These are phyloP conservation scores for Plebejus argus DNA, from an alignment of 2,888 invertebrate genomes.

Conservation along the genomic window DNA sequence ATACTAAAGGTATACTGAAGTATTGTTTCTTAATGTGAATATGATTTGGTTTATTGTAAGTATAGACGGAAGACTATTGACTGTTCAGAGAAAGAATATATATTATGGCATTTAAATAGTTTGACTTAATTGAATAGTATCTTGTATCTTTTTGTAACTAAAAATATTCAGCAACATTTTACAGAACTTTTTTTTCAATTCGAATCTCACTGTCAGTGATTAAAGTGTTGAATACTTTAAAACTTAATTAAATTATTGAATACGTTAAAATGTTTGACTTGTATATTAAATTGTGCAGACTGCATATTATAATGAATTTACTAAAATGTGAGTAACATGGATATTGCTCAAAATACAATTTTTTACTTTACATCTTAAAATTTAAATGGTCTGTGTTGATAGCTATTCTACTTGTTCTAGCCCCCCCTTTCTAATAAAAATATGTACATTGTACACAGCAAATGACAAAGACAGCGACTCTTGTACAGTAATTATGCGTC, in stretches of 20 bases:
- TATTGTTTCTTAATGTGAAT: conserved; percentile 25
- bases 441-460: neutral
- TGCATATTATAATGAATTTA: neutral
- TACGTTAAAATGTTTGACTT: neutral
- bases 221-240: neutral
- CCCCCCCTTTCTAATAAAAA: neutral
- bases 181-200: neutral
- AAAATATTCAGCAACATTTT: neutral
- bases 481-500: no score
- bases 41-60: conserved; percentile 28
- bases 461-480: no score
- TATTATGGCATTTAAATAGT: conserved; percentile 18
- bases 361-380: neutral
- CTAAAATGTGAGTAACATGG: neutral
- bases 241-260: no score
- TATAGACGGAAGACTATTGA: conserved; percentile 19
- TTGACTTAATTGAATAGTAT: neutral
- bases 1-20: conserved; percentile 44
- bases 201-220: conserved; percentile 18
- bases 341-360: conserved; percentile 9
- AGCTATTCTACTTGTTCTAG: neutral
- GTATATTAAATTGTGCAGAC: neutral
- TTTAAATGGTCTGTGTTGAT: conserved; percentile 17
- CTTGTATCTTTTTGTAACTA: neutral
- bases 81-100: conserved; percentile 6